Percentiles rank a stretch among this genome's conserved stretches.
Evolutionary conservation across 2,113 vertebrate genomes (phyloP).

Genomic region (Pantherophis guttatus): DNA sequence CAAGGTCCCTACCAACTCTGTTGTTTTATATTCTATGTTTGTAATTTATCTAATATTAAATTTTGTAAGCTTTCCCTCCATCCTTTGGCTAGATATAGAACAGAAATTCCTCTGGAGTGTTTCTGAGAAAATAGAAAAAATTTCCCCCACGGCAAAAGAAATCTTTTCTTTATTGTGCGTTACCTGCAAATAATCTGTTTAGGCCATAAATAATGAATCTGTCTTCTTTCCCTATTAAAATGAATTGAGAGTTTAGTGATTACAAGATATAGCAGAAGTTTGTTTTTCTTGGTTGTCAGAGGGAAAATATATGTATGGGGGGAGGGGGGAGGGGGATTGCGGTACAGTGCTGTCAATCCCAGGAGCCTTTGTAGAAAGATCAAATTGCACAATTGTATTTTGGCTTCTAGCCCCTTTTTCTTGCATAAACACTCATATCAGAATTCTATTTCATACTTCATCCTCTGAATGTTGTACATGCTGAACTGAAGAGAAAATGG

Average conservation of each 20-base stretch:
- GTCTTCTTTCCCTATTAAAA: background rate
- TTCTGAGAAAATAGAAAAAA: background rate
- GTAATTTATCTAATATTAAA: background rate
- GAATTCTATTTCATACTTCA: slow-evolving; percentile 5
- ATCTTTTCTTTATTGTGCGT: background rate
- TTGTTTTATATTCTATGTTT: background rate
- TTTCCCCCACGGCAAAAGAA: background rate
- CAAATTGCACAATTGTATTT: background rate
- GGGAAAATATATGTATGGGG: background rate
- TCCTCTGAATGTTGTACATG: background rate
- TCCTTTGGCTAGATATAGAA: background rate
- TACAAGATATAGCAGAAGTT: background rate
- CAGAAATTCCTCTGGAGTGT: background rate
- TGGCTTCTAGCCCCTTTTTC: slow-evolving; percentile 2
- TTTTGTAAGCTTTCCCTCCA: background rate
- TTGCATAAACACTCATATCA: slow-evolving; percentile 11
- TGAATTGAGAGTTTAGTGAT: background rate
- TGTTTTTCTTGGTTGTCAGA: background rate
- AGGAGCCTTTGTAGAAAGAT: background rate
- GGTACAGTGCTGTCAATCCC: background rate
- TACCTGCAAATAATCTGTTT: background rate
- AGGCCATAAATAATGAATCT: background rate
- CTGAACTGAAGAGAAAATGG: background rate
- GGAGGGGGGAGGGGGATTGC: background rate
- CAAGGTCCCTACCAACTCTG: background rate